phyloP scores from a whole-genome alignment of 2,113 vertebrate species.

The Jacana jacana region DNA sequence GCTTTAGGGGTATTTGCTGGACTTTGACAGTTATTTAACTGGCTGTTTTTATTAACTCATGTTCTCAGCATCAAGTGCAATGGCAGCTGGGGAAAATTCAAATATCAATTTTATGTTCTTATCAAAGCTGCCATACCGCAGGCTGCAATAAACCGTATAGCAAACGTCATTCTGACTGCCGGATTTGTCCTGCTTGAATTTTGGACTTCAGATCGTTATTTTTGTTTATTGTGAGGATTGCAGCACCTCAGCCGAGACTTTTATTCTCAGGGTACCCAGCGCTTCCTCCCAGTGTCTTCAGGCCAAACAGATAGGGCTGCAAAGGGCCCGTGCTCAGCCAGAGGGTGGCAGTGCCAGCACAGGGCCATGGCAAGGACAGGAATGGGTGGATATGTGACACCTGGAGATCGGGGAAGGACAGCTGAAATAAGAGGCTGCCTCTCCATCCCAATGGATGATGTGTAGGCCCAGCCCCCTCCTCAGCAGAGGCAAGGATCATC shows the following conservation, averaged over 20 bases:
- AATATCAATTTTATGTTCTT: conserved; percentile 61
- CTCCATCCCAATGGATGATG: accelerated
- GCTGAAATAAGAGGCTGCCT: not conserved
- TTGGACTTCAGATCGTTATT: not conserved
- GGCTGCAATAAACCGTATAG: conserved; percentile 7
- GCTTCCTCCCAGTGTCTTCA: not conserved
- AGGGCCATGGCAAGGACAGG: accelerated
- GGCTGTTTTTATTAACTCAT: conserved; percentile 71
- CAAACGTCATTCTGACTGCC: not conserved
- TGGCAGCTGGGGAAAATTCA: conserved; percentile 65
- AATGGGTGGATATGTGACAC: accelerated
- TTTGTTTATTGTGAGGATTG: not conserved
- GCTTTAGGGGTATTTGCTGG: conserved; percentile 67
- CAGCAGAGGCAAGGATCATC: not conserved
- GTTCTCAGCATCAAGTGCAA: conserved; percentile 57
- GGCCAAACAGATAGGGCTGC: not conserved
- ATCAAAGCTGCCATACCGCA: conserved; percentile 15
- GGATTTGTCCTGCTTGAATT: not conserved
- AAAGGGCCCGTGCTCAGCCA: accelerated
- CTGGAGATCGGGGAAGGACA: not conserved
- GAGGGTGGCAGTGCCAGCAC: accelerated
- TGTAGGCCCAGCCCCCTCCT: not conserved
- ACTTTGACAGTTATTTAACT: conserved; percentile 74
- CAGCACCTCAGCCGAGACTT: not conserved
- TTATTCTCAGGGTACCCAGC: accelerated